A percentile compares a stretch with the other conserved stretches of the same genome.
Evolutionary conservation across 2,113 vertebrate genomes (phyloP).

Genomic region (Fregetta grallaria): DNA sequence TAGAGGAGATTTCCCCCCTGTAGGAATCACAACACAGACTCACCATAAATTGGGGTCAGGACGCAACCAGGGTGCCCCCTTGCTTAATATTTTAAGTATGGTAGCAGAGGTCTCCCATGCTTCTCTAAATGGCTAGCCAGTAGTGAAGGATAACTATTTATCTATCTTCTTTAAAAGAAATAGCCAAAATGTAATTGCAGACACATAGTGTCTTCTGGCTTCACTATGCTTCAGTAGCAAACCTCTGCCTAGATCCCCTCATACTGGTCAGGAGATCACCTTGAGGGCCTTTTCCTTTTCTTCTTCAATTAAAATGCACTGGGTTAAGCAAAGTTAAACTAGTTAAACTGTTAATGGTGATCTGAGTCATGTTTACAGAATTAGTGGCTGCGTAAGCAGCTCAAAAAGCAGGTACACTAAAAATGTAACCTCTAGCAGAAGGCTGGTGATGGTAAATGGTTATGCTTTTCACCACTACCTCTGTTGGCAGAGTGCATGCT

Average conservation of each 20-base stretch:
- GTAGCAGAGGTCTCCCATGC: neutral
- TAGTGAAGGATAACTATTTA: neutral
- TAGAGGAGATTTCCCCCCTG: neutral
- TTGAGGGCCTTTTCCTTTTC: neutral
- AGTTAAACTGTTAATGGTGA: neutral
- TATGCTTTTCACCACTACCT: neutral
- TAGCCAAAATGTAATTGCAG: neutral
- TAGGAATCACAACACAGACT: neutral
- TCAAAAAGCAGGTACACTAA: neutral
- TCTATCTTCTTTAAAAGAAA: neutral
- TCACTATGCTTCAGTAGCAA: neutral
- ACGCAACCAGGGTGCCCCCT: neutral
- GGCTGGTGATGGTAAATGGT: neutral
- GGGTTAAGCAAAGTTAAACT: neutral
- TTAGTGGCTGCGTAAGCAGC: neutral
- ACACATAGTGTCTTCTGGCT: neutral
- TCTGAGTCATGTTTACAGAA: neutral
- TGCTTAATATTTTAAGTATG: neutral
- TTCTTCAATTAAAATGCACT: neutral
- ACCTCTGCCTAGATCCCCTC: neutral
- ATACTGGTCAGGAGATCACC: neutral
- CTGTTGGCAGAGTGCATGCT: neutral
- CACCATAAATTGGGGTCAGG: neutral
- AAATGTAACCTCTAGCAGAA: neutral
- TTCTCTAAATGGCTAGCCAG: neutral